Conservation (phyloP, 2,797 vertebrate genomes). For the Okamejei kenojei region DNA sequence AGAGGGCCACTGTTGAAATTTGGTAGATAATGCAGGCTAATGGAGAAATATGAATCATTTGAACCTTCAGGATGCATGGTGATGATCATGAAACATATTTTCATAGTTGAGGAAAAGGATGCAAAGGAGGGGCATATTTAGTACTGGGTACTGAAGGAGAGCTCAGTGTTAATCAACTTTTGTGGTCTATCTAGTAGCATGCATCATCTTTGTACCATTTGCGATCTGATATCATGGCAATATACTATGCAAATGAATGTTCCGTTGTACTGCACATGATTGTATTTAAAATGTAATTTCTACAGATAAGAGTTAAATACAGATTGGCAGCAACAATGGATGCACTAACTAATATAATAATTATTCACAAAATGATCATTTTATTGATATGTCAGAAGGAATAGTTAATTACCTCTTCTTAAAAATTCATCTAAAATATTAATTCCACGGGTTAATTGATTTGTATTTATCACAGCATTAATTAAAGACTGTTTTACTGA, state of each 20-base stretch:
- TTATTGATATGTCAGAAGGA: conserved; percentile 28
- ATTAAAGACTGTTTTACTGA: background rate
- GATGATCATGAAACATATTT: no score
- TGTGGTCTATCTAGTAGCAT: background rate
- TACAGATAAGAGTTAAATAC: conserved; percentile 34
- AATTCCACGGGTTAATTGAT: conserved; percentile 18
- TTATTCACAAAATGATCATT: conserved; percentile 24
- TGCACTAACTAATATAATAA: conserved; percentile 12
- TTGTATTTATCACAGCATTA: conserved; percentile 27
- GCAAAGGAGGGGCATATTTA: no score
- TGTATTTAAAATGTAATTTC: conserved; percentile 26
- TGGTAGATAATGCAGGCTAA: no score
- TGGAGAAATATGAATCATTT: no score
- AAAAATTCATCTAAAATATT: conserved; percentile 21
- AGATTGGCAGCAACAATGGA: conserved; percentile 19
- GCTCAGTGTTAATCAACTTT: background rate
- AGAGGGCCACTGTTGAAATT: no score
- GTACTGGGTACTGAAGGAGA: no score
- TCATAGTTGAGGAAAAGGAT: no score
- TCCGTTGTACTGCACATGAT: conserved; percentile 1
- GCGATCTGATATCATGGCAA: conserved; percentile 15
- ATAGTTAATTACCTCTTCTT: conserved; percentile 10
- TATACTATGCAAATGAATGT: conserved; percentile 10
- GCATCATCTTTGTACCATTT: conserved; percentile 6
- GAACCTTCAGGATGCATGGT: no score